These are phyloP conservation scores for Venturia canescens DNA, from an alignment of 1,140 invertebrate species.

Conservation along the genomic window DNA sequence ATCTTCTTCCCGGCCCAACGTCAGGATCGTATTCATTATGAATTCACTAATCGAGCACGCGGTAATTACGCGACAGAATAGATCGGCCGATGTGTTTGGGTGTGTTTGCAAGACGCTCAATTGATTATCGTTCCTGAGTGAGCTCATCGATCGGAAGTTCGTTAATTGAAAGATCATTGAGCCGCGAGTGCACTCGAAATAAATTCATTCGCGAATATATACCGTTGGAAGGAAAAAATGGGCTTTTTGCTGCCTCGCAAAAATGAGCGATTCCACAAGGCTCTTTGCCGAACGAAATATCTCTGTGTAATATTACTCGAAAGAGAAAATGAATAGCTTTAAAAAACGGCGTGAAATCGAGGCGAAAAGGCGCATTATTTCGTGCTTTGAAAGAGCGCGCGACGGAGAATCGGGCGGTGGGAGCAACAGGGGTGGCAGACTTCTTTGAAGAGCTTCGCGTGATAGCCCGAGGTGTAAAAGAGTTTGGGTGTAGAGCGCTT, in stretches of 20 bases:
- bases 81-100: too few relatives aligned
- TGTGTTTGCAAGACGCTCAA: too few relatives aligned
- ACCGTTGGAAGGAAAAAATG: background rate
- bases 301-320: background rate
- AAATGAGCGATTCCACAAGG: too few relatives aligned
- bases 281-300: too few relatives aligned
- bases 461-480: slow-evolving; percentile 21
- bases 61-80: background rate
- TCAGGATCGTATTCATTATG: background rate
- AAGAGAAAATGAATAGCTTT: slow-evolving; percentile 1
- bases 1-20: background rate
- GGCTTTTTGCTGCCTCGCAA: background rate
- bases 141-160: too few relatives aligned
- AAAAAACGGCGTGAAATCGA: slow-evolving; percentile 10
- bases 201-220: too few relatives aligned
- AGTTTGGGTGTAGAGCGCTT: background rate
- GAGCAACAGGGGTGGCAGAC: background rate
- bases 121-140: too few relatives aligned
- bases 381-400: slow-evolving; percentile 12
- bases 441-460: slow-evolving; percentile 3
- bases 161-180: too few relatives aligned
- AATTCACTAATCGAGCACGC: background rate
- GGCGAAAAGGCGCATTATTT: background rate
- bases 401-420: slow-evolving; percentile 1
- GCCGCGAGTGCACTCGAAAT: too few relatives aligned